Base-by-base conservation (phyloP, 1,140 invertebrate species). In the Listronotus oregonensis region DNA sequence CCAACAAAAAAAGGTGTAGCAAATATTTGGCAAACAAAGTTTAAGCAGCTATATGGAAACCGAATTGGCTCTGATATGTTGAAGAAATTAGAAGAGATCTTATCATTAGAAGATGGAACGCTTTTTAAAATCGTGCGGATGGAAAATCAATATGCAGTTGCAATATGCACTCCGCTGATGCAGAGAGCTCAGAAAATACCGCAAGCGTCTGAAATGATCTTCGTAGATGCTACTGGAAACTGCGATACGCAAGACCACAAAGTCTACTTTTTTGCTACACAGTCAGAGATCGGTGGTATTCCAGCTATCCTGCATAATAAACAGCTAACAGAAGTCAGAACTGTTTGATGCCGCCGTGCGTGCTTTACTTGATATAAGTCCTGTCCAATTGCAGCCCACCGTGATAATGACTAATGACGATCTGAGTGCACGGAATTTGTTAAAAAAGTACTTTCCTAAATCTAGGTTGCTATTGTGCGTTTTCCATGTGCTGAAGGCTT, bases 161-260 rank as follows among this genome's bases (percentile, higher is more conserved):
- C 18, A 6, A 47, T 60, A 60, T 60, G 57, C 44, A 60, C 60
- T 21, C 60, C 42, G 3, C 42, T 55, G 21, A 64, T 55, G 62
- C 42, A 64, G 44, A 37, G 52, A 40, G 52, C 62, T 42, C 10
- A 14, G 7, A 42, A 42, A 42, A 63, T 12, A 2, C 39, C 42
- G 10, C 43, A 32, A 6, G 49, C 54, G 2, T 65, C 55, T 14
- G 63, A 65, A 43, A 58, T 65, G 11, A 31, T 65, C 2, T 65
- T 65, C 18, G 63, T 65, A 15, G 63, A 65, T 58, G 42, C 63
- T 42, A 57, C 63, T 1, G 44, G 63, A 8, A 65, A 65, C 27
- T 65, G 63, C 17, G 63, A 65, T 50, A 44, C 49, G 37, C 32
- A 65, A 18, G 51, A 58, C 18, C 63, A 65, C 50, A 58, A 65